Conservation (phyloP, 2,113 vertebrate species). For the Gobiocypris rarus region DNA sequence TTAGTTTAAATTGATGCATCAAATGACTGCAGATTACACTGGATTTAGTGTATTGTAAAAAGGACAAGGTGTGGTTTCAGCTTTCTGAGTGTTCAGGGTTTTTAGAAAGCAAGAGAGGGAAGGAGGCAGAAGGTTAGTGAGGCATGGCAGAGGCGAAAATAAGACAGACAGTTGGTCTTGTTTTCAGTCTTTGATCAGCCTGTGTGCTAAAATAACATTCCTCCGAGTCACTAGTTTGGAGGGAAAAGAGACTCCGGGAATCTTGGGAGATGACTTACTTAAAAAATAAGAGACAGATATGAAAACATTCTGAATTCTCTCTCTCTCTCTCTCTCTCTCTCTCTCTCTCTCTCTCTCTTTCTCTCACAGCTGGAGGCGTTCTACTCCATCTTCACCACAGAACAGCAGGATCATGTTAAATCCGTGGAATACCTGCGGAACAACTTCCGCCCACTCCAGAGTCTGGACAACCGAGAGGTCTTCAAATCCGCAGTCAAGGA, state of each 20-base stretch:
- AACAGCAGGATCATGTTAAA: constrained; percentile 97
- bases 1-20: not conserved
- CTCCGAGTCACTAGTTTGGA: constrained; percentile 41
- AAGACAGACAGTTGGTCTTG: constrained; percentile 17
- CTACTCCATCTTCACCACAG: constrained; percentile 98
- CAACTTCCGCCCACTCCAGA: constrained; percentile 92
- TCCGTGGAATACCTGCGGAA: constrained; percentile 96
- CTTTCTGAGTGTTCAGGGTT: not conserved
- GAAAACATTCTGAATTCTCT: constrained; percentile 49
- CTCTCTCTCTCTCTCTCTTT: constrained; percentile 5
- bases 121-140: constrained; percentile 6
- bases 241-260: constrained; percentile 19
- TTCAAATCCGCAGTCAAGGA: constrained; percentile 93
- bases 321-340: constrained; percentile 15
- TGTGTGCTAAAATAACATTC: constrained; percentile 25
- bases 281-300: constrained; percentile 51
- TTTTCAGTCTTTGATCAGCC: constrained; percentile 9
- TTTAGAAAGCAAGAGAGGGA: constrained; percentile 12
- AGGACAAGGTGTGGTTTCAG: not conserved
- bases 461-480: constrained; percentile 84
- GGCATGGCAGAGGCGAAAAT: not conserved
- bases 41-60: not conserved
- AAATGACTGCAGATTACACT: not conserved
- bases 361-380: constrained; percentile 89
- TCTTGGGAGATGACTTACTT: constrained; percentile 57